Base-by-base conservation (phyloP, 1,140 invertebrate genomes). In the Drosophila quadrilineata region DNA sequence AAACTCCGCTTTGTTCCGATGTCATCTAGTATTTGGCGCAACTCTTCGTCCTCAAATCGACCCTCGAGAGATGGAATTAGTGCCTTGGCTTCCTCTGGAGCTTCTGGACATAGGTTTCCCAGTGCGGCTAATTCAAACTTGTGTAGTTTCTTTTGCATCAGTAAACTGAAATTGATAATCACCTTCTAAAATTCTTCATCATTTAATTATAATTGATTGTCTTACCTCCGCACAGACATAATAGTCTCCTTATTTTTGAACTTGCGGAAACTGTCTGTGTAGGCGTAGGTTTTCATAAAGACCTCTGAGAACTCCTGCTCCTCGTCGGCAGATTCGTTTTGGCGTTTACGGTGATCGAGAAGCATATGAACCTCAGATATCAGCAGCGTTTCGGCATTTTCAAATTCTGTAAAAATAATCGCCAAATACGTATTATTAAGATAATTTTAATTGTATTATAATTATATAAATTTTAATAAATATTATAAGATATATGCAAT, bases 221-320 rank as follows among this genome's bases (percentile, higher is more conserved):
- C 0, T 19, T 57, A 96, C 95, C 94, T 96, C 91, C 98, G 92
- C 4, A 99, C 97, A 40, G 97, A 95, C 49, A 96, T 93, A 57
- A 99, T 99, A 4, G 98, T 99, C 91, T 99, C 98, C 87, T 98
- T 96, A 88, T 99, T 99, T 90, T 98, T 99, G 90, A 99, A 99
- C 88, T 98, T 98, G 16, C 96, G 93, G 90, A 99, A 99, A 75
- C 98, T 93, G 79, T 98, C 95, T 21, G 97, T 98, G 80, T 99
- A 99, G 41, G 97, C 98, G 2, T 98, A 91, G 0, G 98, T 99
- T 90, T 99, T 99, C 93, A 98, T 96, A 86, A 99, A 99, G 12
- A 99, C 98, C 90, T 99, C 98, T 0, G 97, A 98, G 85, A 99
- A 95, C 91, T 99, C 97, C 90, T 99, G 98, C 88, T 99, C 98